These are phyloP conservation scores for Misgurnus anguillicaudatus DNA, from an alignment of 2,113 vertebrate genomes.

Conservation along the genomic window DNA sequence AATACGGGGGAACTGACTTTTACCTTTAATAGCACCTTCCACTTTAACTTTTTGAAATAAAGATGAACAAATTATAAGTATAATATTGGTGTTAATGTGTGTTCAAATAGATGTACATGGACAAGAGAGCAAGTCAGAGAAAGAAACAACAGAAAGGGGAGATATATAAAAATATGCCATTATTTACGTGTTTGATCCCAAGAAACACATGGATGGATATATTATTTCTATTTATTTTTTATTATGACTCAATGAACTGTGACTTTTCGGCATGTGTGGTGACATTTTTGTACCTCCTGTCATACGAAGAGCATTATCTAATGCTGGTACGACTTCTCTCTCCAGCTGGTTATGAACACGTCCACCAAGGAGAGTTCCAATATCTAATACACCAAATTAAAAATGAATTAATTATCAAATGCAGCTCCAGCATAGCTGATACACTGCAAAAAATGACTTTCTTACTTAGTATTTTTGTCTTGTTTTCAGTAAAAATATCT, in stretches of 20 bases:
- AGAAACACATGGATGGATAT: too few species aligned
- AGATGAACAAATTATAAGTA: conserved; percentile 61
- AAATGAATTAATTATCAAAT: not conserved
- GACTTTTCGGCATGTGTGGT: not conserved
- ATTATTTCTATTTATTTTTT: not conserved
- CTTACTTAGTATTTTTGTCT: too few species aligned
- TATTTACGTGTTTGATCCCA: too few species aligned
- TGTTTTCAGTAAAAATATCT: too few species aligned
- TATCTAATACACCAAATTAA: conserved; percentile 71
- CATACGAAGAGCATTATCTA: conserved; percentile 82
- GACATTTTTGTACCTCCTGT: conserved; percentile 79
- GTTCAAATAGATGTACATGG: not conserved
- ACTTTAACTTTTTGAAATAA: conserved; percentile 79
- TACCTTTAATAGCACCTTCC: conserved; percentile 86
- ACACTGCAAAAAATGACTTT: too few species aligned
- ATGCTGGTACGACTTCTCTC: conserved; percentile 82
- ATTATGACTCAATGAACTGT: not conserved
- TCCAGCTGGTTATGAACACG: conserved; percentile 81
- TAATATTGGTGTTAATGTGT: conserved; percentile 29
- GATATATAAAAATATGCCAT: too few species aligned
- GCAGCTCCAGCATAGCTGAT: not conserved
- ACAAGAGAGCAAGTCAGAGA: conserved; percentile 20
- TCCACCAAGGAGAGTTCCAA: conserved; percentile 81
- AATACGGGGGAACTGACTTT: conserved; percentile 48
- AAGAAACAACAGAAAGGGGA: not conserved